Conservation (phyloP, 2,113 vertebrate genomes). For the Sphyrna mokarran region DNA sequence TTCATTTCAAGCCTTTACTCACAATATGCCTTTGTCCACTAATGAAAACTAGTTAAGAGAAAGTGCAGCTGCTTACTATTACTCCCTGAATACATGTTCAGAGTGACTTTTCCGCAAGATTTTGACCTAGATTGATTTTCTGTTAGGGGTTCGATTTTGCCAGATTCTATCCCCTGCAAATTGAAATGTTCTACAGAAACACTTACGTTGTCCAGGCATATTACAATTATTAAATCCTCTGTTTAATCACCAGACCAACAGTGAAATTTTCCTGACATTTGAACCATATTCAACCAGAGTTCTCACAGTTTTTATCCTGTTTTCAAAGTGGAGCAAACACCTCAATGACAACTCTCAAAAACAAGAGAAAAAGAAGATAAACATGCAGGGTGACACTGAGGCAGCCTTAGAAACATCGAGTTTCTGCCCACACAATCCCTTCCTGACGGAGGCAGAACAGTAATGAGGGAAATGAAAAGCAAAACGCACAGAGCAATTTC, state of each 20-base stretch:
- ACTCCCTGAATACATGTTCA: not conserved
- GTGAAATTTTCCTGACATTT: not conserved
- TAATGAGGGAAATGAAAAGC: not conserved
- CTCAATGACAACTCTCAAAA: not conserved
- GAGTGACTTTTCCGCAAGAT: not conserved
- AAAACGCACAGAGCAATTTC: not conserved
- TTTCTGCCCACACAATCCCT: conserved; percentile 8
- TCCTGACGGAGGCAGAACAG: not conserved
- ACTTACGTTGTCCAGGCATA: not conserved
- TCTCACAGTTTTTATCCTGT: not conserved
- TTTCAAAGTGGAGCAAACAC: not conserved
- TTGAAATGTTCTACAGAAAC: not conserved
- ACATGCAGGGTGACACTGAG: conserved; percentile 11
- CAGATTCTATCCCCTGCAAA: no score
- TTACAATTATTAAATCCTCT: not conserved
- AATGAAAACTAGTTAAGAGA: not conserved
- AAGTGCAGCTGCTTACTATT: not conserved
- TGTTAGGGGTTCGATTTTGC: not conserved
- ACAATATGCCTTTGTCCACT: conserved; percentile 22
- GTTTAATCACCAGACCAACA: not conserved
- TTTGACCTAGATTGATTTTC: not conserved
- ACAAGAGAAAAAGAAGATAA: not conserved
- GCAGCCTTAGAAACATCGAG: not conserved
- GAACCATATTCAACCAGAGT: not conserved
- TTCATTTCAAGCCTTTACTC: not conserved